These are phyloP conservation scores for Spea bombifrons DNA, from an alignment of 2,113 vertebrate genomes.

Conservation along the genomic window DNA sequence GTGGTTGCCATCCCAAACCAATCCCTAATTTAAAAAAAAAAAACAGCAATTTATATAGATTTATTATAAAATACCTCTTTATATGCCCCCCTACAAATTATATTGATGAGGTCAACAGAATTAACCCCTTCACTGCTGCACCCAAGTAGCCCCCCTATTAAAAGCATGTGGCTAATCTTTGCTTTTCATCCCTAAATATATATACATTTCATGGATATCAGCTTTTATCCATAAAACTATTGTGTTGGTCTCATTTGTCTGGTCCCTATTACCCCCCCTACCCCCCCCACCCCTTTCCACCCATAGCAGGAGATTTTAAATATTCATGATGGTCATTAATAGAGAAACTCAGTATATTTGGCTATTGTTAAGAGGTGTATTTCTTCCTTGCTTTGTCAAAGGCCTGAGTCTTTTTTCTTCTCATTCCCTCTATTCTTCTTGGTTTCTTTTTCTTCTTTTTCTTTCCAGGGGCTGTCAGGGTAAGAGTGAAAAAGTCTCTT, in stretches of 20 bases:
- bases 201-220: too few relatives aligned
- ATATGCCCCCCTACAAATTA: too few relatives aligned
- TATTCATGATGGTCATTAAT: conserved; percentile 93
- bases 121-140: too few relatives aligned
- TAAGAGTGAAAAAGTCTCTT: conserved; percentile 73
- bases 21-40: too few relatives aligned
- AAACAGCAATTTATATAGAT: too few relatives aligned
- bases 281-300: conserved; percentile 61
- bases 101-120: too few relatives aligned
- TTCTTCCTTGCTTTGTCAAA: conserved; percentile 76
- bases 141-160: too few relatives aligned
- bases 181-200: too few relatives aligned
- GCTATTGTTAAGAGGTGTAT: conserved; percentile 82
- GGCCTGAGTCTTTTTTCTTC: conserved; percentile 66
- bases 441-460: conserved; percentile 74
- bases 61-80: too few relatives aligned
- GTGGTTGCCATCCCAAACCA: too few relatives aligned
- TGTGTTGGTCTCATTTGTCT: background rate
- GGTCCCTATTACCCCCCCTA: conserved; percentile 48
- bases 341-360: conserved; percentile 84
- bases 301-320: conserved; percentile 75
- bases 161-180: too few relatives aligned
- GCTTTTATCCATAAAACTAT: background rate
- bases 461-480: conserved; percentile 87
- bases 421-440: conserved; percentile 35